These are phyloP conservation scores for Scaptomyza polygonia DNA, from an alignment of 2,888 invertebrate genomes.

Conservation along the genomic window DNA sequence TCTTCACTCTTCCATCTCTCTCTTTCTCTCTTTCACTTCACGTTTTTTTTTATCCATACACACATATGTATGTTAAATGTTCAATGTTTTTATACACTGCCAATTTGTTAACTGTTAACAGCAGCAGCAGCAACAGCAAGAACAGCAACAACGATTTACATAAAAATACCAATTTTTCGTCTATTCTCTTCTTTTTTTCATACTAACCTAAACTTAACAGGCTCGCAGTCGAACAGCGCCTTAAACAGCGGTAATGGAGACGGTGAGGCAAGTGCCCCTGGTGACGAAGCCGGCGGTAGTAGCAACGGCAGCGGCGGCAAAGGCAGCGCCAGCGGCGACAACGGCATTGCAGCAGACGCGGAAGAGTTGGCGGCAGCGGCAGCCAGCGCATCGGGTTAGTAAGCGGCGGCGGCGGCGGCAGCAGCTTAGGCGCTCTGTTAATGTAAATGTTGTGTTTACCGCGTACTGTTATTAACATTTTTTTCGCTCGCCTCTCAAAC, in stretches of 20 bases:
- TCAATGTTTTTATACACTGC: slow-evolving; percentile 15
- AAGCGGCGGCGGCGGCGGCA: slow-evolving; percentile 19
- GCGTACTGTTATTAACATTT: slow-evolving; percentile 63
- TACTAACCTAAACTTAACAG: slow-evolving; percentile 38
- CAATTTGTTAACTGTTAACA: slow-evolving; percentile 11
- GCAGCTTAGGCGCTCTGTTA: slow-evolving; percentile 42
- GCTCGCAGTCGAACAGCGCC: slow-evolving; percentile 73
- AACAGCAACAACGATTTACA: slow-evolving; percentile 15
- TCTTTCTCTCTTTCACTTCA: slow-evolving; percentile 24
- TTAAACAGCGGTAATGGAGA: slow-evolving; percentile 55
- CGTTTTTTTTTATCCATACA: slow-evolving; percentile 13
- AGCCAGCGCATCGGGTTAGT: slow-evolving; percentile 36
- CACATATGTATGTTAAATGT: slow-evolving; percentile 9
- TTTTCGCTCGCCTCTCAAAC: slow-evolving; percentile 46
- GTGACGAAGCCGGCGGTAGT: slow-evolving; percentile 20
- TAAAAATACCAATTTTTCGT: slow-evolving; percentile 19
- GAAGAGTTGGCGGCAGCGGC: slow-evolving; percentile 11
- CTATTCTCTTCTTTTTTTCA: slow-evolving; percentile 12
- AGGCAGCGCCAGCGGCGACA: slow-evolving; percentile 16
- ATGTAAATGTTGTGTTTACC: slow-evolving; percentile 70
- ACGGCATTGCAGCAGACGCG: slow-evolving; percentile 20
- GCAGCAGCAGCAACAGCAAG: slow-evolving; percentile 4
- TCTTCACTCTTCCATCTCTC: slow-evolving; percentile 21
- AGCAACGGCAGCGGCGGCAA: slow-evolving; percentile 13
- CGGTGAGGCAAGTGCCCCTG: slow-evolving; percentile 28